Evolutionary conservation across 2,888 invertebrate species (phyloP).

Genomic region (Exephanes ischioxanthus): DNA sequence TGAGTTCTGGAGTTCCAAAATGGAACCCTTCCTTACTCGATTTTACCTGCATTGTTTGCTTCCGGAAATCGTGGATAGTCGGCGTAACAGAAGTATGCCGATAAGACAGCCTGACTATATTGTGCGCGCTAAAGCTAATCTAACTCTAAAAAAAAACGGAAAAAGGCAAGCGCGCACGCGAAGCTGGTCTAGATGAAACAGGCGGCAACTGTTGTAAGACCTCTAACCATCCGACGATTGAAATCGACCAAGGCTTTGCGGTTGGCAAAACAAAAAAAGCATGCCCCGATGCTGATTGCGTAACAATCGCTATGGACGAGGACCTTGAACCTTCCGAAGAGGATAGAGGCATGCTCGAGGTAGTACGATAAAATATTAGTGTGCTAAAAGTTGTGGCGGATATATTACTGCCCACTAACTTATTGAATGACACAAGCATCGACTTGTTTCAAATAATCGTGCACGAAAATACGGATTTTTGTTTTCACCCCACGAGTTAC

Average conservation of each 20-base stretch:
- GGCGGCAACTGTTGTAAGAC: not conserved
- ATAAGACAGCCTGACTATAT: constrained; percentile 62
- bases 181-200: not conserved
- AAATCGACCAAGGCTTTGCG: no score
- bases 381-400: not conserved
- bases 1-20: constrained; percentile 64
- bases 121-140: no score
- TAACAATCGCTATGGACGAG: not conserved
- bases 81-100: constrained; percentile 57
- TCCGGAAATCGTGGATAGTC: constrained; percentile 68
- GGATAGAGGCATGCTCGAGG: not conserved
- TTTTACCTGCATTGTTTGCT: constrained; percentile 66
- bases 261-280: not conserved
- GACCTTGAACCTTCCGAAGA: not conserved
- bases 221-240: not conserved
- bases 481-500: not conserved
- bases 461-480: constrained; percentile 7
- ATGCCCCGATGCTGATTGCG: not conserved
- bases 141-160: not conserved
- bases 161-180: not conserved
- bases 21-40: constrained; percentile 56
- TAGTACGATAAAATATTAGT: not conserved
- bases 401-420: not conserved
- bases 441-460: constrained; percentile 24
- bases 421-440: constrained; percentile 30